phyloP scores from a whole-genome alignment of 2,888 invertebrate genomes.

The Meliscaeva auricollis region DNA sequence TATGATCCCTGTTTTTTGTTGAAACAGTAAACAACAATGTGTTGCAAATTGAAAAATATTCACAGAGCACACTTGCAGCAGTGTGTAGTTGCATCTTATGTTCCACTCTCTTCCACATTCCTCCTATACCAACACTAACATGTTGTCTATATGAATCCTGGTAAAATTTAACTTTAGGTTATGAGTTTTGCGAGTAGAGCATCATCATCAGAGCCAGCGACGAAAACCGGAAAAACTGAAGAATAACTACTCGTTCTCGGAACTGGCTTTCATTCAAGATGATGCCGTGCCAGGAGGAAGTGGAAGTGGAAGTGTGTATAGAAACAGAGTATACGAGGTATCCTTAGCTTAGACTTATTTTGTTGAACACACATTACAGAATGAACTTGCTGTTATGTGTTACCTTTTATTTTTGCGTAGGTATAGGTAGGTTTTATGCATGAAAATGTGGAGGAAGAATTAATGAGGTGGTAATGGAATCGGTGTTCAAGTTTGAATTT shows the following conservation, averaged over 20 bases:
- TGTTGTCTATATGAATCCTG: slow-evolving; percentile 46
- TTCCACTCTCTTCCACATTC: no score
- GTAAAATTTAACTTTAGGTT: slow-evolving; percentile 64
- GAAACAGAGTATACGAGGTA: background rate
- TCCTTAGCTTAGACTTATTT: slow-evolving; percentile 14
- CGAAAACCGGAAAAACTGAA: slow-evolving; percentile 39
- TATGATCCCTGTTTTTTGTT: slow-evolving; percentile 44
- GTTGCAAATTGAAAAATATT: slow-evolving; percentile 73
- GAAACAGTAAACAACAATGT: slow-evolving; percentile 71
- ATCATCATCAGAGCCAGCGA: slow-evolving; percentile 9
- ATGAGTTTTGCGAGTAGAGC: slow-evolving; percentile 54
- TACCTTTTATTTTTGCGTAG: background rate
- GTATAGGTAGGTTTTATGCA: no score
- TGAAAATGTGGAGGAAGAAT: background rate
- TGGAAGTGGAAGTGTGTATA: background rate
- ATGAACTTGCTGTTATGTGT: background rate
- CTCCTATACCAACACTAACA: background rate
- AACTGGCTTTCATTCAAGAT: slow-evolving; percentile 11
- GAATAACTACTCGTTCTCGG: slow-evolving; percentile 53
- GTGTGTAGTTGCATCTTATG: background rate
- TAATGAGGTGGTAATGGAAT: slow-evolving; percentile 70
- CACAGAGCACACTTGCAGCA: slow-evolving; percentile 36
- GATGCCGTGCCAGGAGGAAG: slow-evolving; percentile 8
- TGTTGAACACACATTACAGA: background rate
- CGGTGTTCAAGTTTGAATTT: slow-evolving; percentile 68